Evolutionary conservation across 2,797 vertebrate genomes (phyloP).

Genomic region (Microchirus variegatus): DNA sequence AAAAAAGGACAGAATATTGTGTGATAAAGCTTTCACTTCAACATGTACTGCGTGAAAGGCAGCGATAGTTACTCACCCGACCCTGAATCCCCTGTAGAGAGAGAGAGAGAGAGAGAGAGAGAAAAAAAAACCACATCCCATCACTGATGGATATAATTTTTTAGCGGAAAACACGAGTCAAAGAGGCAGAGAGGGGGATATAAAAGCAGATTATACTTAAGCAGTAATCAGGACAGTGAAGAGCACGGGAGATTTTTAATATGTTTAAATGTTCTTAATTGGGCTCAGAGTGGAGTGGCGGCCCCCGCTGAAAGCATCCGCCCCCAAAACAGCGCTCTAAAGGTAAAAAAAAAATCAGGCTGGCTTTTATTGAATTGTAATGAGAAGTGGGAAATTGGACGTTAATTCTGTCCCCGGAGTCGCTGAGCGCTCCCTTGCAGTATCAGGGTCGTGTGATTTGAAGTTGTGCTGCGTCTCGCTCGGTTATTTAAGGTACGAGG

Average conservation of each 20-base stretch:
- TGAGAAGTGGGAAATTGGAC: slow-evolving; percentile 81
- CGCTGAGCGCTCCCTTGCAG: slow-evolving; percentile 60
- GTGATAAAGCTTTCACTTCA: slow-evolving; percentile 46
- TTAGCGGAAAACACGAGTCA: slow-evolving; percentile 70
- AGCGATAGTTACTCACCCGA: slow-evolving; percentile 55
- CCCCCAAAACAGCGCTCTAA: slow-evolving; percentile 78
- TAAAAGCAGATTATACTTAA: slow-evolving; percentile 78
- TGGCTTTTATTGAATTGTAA: slow-evolving; percentile 82
- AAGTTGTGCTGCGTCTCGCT: slow-evolving; percentile 62
- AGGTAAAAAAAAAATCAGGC: slow-evolving; percentile 75
- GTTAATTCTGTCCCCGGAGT: slow-evolving; percentile 77
- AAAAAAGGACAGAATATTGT: slow-evolving; percentile 29
- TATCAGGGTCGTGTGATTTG: slow-evolving; percentile 62
- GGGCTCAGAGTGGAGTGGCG: slow-evolving; percentile 70
- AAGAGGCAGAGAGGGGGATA: slow-evolving; percentile 70
- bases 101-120: neutral
- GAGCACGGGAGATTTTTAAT: slow-evolving; percentile 77
- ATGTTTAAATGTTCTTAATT: slow-evolving; percentile 81
- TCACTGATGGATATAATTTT: slow-evolving; percentile 72
- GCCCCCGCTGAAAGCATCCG: slow-evolving; percentile 74
- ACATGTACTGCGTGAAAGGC: slow-evolving; percentile 54
- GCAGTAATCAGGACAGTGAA: slow-evolving; percentile 76
- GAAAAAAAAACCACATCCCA: slow-evolving; percentile 51
- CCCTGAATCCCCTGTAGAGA: slow-evolving; percentile 56
- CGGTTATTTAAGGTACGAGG: slow-evolving; percentile 64